Conservation (phyloP, 1,140 invertebrate species). For the Drosophila varians region DNA sequence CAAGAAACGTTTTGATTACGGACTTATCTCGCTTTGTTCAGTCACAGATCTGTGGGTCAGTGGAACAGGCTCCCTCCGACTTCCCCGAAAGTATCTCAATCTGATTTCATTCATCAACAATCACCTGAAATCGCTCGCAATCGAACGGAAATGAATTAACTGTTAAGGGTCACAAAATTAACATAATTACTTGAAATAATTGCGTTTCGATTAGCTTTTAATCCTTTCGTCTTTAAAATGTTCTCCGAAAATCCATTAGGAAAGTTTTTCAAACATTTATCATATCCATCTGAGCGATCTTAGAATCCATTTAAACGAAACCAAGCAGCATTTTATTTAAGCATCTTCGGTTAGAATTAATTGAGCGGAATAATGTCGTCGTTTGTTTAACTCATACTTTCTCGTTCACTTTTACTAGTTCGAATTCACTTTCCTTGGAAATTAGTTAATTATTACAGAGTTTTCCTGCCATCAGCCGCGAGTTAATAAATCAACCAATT, state of each 20-base stretch:
- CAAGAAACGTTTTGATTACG: conserved; percentile 39
- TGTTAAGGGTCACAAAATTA: neutral
- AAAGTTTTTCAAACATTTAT: no score
- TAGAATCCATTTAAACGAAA: neutral
- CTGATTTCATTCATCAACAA: conserved; percentile 49
- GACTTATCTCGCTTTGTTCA: conserved; percentile 34
- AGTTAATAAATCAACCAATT: conserved; percentile 61
- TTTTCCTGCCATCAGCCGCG: conserved; percentile 30
- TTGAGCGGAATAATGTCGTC: conserved; percentile 1
- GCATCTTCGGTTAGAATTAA: conserved; percentile 8
- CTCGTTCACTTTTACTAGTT: conserved; percentile 40
- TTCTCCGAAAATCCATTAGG: no score
- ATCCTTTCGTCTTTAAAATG: no score
- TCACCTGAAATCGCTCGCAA: conserved; percentile 1
- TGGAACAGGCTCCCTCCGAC: conserved; percentile 44
- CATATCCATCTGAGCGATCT: neutral
- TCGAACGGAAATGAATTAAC: neutral
- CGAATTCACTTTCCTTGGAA: conserved; percentile 43
- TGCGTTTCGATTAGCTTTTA: neutral
- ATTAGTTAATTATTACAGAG: conserved; percentile 43
- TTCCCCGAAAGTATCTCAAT: conserved; percentile 12
- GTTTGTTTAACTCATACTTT: conserved; percentile 23
- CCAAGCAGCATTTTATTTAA: neutral
- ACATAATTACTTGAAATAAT: neutral
- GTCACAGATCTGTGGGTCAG: conserved; percentile 52